Percentiles rank a stretch among this genome's conserved stretches.
Evolutionary conservation across 92 coral and sea anemone species (phyloP).

Genomic region (Pocillopora meandrina): DNA sequence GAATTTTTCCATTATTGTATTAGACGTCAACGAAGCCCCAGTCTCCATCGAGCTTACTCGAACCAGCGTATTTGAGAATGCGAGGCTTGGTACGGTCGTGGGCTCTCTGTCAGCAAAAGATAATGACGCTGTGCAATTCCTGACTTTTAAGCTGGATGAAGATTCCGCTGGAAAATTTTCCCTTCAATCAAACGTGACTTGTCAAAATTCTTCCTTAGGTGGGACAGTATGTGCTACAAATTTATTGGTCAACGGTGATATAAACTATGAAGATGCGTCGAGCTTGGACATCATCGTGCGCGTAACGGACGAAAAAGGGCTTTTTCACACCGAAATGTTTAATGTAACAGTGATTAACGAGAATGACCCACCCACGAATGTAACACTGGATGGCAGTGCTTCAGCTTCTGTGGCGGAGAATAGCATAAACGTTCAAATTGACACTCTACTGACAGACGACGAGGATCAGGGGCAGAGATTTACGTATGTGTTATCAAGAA

Average conservation of each 20-base stretch:
- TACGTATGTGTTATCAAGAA: conserved; percentile 60
- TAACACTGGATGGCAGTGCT: conserved; percentile 83
- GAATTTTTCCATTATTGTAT: conserved; percentile 72
- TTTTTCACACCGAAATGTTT: conserved; percentile 60
- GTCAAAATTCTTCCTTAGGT: conserved; percentile 23
- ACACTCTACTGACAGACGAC: conserved; percentile 77
- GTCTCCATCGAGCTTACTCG: conserved; percentile 66
- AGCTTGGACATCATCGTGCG: conserved; percentile 66
- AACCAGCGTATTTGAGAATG: conserved; percentile 72
- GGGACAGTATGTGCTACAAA: conserved; percentile 55
- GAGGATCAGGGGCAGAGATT: conserved; percentile 82
- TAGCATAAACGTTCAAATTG: conserved; percentile 71
- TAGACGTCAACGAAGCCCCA: conserved; percentile 93
- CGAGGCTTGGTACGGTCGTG: conserved; percentile 62
- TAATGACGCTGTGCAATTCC: conserved; percentile 75
- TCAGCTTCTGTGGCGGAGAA: conserved; percentile 76
- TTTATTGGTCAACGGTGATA: conserved; percentile 67
- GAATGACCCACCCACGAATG: conserved; percentile 84
- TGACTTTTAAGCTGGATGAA: conserved; percentile 81
- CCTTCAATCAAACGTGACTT: conserved; percentile 45
- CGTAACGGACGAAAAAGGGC: conserved; percentile 85
- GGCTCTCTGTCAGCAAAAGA: conserved; percentile 74
- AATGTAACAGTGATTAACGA: conserved; percentile 70
- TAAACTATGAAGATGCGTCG: conserved; percentile 78
- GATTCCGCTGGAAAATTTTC: conserved; percentile 84